A percentile compares a stretch with the other conserved stretches of the same genome.
Conservation (phyloP, 2,113 vertebrate species). For the Centropristis striata region DNA sequence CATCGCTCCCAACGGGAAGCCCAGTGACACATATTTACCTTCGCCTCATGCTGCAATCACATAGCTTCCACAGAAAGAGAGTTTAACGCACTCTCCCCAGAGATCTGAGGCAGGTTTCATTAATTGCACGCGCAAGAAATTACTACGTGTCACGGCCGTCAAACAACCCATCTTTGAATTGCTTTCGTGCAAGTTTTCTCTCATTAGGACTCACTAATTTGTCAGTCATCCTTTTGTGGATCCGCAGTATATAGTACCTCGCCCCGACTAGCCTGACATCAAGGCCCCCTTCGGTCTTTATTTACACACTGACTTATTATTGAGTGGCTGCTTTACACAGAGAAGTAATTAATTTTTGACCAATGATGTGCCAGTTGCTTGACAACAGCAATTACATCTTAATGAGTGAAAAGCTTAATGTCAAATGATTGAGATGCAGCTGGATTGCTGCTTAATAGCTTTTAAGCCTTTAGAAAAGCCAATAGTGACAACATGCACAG, state of each 20-base stretch:
- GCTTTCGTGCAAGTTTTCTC: constrained; percentile 48
- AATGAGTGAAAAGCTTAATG: constrained; percentile 79
- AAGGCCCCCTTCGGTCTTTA: constrained; percentile 68
- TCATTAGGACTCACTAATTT: constrained; percentile 59
- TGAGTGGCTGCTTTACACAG: constrained; percentile 69
- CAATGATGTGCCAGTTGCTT: constrained; percentile 77
- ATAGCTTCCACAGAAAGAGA: constrained; percentile 26
- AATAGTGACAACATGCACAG: constrained; percentile 40
- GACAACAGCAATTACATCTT: constrained; percentile 81
- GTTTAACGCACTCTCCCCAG: constrained; percentile 30
- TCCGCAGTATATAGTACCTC: constrained; percentile 39
- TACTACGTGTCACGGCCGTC: constrained; percentile 9
- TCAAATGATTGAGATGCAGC: constrained; percentile 76
- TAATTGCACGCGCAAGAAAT: constrained; percentile 48
- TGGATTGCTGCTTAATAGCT: constrained; percentile 71
- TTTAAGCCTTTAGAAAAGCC: constrained; percentile 63
- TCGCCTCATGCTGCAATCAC: constrained; percentile 39
- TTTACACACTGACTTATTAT: constrained; percentile 77
- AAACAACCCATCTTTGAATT: constrained; percentile 40
- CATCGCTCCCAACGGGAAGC: constrained; percentile 42
- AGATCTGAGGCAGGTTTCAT: constrained; percentile 43
- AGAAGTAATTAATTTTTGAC: constrained; percentile 80
- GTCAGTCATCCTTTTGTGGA: constrained; percentile 55
- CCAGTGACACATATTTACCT: constrained; percentile 65
- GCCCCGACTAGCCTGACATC: constrained; percentile 50